These are phyloP conservation scores for Lymantria monacha DNA, from an alignment of 2,888 invertebrate species.

Conservation along the genomic window DNA sequence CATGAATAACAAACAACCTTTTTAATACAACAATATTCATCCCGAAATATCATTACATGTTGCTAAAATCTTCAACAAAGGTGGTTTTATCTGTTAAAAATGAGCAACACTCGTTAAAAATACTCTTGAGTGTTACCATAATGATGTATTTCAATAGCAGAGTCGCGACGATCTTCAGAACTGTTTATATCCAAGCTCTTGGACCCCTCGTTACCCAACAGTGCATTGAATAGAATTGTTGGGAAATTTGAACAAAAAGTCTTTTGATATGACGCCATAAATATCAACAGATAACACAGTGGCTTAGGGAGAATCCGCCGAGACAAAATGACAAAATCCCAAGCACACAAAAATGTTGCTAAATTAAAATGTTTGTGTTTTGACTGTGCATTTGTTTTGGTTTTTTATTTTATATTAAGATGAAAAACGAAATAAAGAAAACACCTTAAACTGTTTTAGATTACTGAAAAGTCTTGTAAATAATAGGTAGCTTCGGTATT, in stretches of 20 bases:
- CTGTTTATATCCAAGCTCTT: conserved; percentile 40
- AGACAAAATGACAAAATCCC: conserved; percentile 22
- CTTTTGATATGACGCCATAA: conserved; percentile 31
- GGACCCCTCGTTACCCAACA: conserved; percentile 45
- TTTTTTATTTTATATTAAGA: conserved; percentile 1
- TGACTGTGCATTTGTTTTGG: conserved; percentile 14
- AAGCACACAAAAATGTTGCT: conserved; percentile 19
- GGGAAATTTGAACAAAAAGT: conserved; percentile 29
- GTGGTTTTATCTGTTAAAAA: conserved; percentile 18
- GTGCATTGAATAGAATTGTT: conserved; percentile 51
- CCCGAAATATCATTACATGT: conserved; percentile 9
- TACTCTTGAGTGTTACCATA: conserved; percentile 15
- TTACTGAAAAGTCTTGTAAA: too few relatives aligned
- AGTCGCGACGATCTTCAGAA: conserved; percentile 20
- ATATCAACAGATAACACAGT: conserved; percentile 30
- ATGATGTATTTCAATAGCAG: conserved; percentile 28
- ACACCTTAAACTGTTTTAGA: too few relatives aligned
- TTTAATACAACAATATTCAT: conserved; percentile 1
- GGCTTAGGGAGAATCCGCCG: conserved; percentile 25
- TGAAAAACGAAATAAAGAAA: too few relatives aligned
- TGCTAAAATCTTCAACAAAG: conserved; percentile 6
- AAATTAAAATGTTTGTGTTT: conserved; percentile 23
- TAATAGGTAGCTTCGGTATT: too few relatives aligned
- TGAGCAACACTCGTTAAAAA: conserved; percentile 32
- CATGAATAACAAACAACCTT: conserved; percentile 5